phyloP scores from a whole-genome alignment of 2,888 invertebrate genomes.

The Drosophila macrospina region DNA sequence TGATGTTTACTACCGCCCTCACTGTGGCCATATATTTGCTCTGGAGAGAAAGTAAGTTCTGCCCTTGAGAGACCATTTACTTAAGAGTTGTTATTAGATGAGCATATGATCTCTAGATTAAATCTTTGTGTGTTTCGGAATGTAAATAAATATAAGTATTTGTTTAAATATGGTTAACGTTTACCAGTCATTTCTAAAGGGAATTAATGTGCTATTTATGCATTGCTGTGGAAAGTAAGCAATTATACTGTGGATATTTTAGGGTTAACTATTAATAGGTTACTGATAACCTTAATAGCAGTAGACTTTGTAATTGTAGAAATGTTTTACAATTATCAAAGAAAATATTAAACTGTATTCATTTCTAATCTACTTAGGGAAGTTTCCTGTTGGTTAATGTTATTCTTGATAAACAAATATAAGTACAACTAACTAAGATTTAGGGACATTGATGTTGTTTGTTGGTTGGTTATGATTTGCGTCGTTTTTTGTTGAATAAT shows the following conservation, averaged over 20 bases:
- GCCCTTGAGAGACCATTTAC: slow-evolving; percentile 10
- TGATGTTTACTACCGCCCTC: slow-evolving; percentile 69
- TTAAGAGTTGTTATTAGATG: slow-evolving; percentile 2
- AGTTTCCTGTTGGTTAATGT: not conserved
- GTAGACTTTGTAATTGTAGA: not conserved
- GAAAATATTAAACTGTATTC: not conserved
- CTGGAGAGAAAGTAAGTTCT: slow-evolving; percentile 79
- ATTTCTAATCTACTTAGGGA: slow-evolving; percentile 5
- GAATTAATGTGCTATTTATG: not conserved
- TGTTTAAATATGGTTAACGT: not conserved
- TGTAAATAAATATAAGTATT: slow-evolving; percentile 15
- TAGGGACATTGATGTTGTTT: no score
- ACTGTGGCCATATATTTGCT: slow-evolving; percentile 80
- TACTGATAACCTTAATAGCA: slow-evolving; percentile 2
- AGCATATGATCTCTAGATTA: slow-evolving; percentile 13
- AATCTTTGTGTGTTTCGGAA: slow-evolving; percentile 17
- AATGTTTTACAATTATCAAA: not conserved
- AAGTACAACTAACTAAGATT: no score
- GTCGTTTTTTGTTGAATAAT: no score
- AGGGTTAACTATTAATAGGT: slow-evolving; percentile 16
- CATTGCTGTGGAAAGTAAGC: not conserved
- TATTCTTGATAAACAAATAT: not conserved
- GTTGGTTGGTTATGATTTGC: no score
- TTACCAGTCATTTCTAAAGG: not conserved
- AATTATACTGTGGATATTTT: not conserved